These are phyloP conservation scores for Cylloceria caligata DNA, from an alignment of 2,888 invertebrate species.

Conservation along the genomic window DNA sequence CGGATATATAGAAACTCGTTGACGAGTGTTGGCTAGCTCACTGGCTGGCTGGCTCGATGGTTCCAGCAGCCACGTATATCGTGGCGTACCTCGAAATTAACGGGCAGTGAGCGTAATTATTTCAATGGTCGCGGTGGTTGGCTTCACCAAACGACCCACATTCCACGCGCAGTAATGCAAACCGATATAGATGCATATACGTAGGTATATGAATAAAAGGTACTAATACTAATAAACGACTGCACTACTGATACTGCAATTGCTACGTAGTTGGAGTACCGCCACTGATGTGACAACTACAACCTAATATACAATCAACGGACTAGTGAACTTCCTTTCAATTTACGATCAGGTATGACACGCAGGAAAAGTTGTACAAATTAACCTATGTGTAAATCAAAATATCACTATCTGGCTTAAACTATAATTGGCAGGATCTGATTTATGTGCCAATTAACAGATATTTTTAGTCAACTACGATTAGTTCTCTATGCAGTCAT, in stretches of 20 bases:
- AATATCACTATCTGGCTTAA: neutral
- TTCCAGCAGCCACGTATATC: slow-evolving; percentile 69
- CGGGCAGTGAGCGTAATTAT: slow-evolving; percentile 82
- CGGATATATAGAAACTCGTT: slow-evolving; percentile 30
- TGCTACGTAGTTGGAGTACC: neutral
- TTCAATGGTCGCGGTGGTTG: slow-evolving; percentile 79
- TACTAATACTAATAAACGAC: neutral
- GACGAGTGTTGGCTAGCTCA: slow-evolving; percentile 48
- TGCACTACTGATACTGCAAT: neutral
- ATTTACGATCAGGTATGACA: neutral
- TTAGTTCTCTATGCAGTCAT: too few relatives aligned
- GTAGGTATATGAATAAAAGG: slow-evolving; percentile 8
- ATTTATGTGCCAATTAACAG: too few relatives aligned
- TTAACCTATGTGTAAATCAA: neutral
- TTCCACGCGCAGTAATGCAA: slow-evolving; percentile 55
- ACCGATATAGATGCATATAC: slow-evolving; percentile 11
- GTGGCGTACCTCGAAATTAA: slow-evolving; percentile 81
- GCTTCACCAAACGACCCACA: slow-evolving; percentile 68
- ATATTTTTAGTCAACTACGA: too few relatives aligned
- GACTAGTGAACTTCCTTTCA: neutral
- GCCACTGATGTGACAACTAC: slow-evolving; percentile 1
- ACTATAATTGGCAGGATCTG: too few relatives aligned
- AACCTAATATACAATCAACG: neutral
- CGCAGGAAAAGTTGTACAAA: neutral
- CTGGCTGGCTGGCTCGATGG: slow-evolving; percentile 50